Percentiles rank a stretch among this genome's conserved stretches.
Evolutionary conservation across 2,888 invertebrate species (phyloP).

Genomic region (Ptilodon capucinus): DNA sequence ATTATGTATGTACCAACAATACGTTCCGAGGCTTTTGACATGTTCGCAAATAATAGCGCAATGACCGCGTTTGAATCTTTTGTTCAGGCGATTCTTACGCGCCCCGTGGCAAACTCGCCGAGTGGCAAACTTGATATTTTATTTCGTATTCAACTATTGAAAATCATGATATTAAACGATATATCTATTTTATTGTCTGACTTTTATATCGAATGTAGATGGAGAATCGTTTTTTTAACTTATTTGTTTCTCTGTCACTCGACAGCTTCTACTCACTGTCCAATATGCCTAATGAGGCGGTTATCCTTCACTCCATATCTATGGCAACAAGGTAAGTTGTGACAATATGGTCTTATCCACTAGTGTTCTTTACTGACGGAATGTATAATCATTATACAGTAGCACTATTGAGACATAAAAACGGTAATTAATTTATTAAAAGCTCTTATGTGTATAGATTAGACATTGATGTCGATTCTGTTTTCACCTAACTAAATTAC

Average conservation of each 20-base stretch:
- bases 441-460: no score
- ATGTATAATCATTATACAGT: no score
- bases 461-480: no score
- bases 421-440: no score
- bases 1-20: no score
- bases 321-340: slow-evolving; percentile 31
- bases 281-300: background rate
- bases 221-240: no score
- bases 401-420: no score
- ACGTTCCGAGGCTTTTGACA: slow-evolving; percentile 1
- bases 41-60: background rate
- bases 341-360: slow-evolving; percentile 13
- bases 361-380: no score
- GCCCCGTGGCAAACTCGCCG: slow-evolving; percentile 4
- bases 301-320: slow-evolving; percentile 33
- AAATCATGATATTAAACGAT: background rate
- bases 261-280: background rate
- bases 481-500: no score
- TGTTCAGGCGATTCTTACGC: slow-evolving; percentile 10
- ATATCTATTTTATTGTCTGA: background rate
- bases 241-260: background rate
- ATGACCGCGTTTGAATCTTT: slow-evolving; percentile 6
- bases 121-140: background rate
- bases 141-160: no score
- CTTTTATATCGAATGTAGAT: no score